A percentile compares a stretch with the other conserved stretches of the same genome.
phyloP scores from a whole-genome alignment of 1,140 invertebrate genomes.

The Platyura marginata region DNA sequence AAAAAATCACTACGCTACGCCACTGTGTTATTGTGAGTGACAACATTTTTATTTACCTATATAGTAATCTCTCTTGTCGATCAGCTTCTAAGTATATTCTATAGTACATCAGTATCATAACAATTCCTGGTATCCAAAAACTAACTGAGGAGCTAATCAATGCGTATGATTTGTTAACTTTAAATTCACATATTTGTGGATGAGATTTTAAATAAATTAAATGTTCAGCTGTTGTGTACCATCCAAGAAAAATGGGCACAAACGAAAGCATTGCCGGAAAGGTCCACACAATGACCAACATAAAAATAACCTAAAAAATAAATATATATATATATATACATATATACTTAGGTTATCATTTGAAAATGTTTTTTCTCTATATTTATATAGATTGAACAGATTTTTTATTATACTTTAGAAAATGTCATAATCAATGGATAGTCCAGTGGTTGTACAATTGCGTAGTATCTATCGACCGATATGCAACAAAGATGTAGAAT shows the following conservation, averaged over 20 bases:
- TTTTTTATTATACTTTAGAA: slow-evolving; percentile 28
- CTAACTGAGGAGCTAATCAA: slow-evolving; percentile 81
- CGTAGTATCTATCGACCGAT: slow-evolving; percentile 68
- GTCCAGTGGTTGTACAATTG: slow-evolving; percentile 75
- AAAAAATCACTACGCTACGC: too few relatives aligned
- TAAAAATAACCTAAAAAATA: slow-evolving; percentile 34
- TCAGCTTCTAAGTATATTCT: slow-evolving; percentile 83
- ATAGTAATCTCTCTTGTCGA: slow-evolving; percentile 77
- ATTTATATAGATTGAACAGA: too few relatives aligned
- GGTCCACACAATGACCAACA: slow-evolving; percentile 78
- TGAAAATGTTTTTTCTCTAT: too few relatives aligned
- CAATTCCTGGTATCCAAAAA: slow-evolving; percentile 91
- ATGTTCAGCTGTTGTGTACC: slow-evolving; percentile 76
- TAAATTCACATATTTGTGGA: slow-evolving; percentile 66
- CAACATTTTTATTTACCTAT: slow-evolving; percentile 38
- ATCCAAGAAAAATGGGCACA: slow-evolving; percentile 84
- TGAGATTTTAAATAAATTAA: slow-evolving; percentile 45
- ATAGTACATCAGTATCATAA: slow-evolving; percentile 90
- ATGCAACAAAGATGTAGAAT: slow-evolving; percentile 86
- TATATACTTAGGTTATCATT: too few relatives aligned
- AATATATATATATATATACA: too few relatives aligned
- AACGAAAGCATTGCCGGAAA: slow-evolving; percentile 84
- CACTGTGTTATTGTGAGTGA: neutral
- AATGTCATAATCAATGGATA: slow-evolving; percentile 80
- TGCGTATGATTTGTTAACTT: slow-evolving; percentile 78